These are phyloP conservation scores for Anoncus sp. DNA, from an alignment of 2,888 invertebrate species.

Conservation along the genomic window DNA sequence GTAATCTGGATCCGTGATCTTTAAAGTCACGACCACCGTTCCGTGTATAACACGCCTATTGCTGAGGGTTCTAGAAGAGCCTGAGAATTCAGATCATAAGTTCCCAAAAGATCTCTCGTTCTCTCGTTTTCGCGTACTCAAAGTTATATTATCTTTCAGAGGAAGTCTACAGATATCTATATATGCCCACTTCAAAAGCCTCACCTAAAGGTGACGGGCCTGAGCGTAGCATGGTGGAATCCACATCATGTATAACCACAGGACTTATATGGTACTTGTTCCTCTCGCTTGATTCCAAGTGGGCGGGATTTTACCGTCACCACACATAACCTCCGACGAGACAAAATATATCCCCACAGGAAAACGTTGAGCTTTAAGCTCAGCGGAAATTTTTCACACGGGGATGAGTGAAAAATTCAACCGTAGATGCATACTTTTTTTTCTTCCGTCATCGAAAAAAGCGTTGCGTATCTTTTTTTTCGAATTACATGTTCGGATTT, in stretches of 20 bases:
- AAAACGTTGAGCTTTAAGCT: constrained; percentile 7
- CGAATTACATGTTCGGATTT: not conserved
- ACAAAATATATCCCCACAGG: constrained; percentile 9
- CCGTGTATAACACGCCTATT: too few species aligned
- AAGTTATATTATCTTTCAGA: too few species aligned
- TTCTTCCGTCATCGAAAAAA: not conserved
- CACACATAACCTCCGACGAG: not conserved
- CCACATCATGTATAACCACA: not conserved
- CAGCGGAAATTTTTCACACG: constrained; percentile 8
- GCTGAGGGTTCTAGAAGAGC: too few species aligned
- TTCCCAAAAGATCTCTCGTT: constrained; percentile 5
- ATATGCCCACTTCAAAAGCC: not conserved
- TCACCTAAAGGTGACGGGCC: not conserved
- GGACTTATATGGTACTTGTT: not conserved
- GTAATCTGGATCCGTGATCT: too few species aligned
- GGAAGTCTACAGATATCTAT: not conserved
- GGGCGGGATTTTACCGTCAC: not conserved
- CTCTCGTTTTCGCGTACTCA: too few species aligned
- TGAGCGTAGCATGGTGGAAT: not conserved
- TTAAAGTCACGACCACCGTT: too few species aligned
- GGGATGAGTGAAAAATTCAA: constrained; percentile 8
- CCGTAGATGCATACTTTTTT: not conserved
- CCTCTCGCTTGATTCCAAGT: not conserved
- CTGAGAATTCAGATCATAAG: constrained; percentile 26
- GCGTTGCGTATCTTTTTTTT: not conserved